Evolutionary conservation across 1,140 invertebrate genomes (phyloP).

Genomic region (Spodoptera frugiperda): DNA sequence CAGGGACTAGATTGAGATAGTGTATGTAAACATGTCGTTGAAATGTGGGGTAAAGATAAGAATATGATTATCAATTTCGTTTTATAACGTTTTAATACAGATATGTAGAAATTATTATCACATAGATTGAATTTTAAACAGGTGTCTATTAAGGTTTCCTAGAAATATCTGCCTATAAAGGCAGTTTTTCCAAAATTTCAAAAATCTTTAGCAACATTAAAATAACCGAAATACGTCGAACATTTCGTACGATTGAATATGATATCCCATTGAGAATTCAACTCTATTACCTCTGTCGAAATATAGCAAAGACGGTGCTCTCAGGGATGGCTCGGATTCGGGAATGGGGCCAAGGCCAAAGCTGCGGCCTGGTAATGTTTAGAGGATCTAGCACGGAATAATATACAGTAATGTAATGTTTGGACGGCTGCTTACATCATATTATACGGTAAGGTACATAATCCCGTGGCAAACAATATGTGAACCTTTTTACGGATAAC

Average conservation of each 20-base stretch:
- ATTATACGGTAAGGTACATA: conserved; percentile 13
- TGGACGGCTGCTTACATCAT: conserved; percentile 27
- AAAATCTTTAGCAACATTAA: background rate
- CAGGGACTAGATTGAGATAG: conserved; percentile 3
- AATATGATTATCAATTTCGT: background rate
- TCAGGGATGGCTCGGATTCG: conserved; percentile 27
- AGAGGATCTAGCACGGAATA: conserved; percentile 28
- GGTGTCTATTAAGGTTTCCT: no score
- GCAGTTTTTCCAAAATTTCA: no score
- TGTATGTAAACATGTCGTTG: background rate
- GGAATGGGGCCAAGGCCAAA: conserved; percentile 44
- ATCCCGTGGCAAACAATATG: conserved; percentile 12
- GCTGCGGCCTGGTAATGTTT: conserved; percentile 17
- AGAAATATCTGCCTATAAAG: no score
- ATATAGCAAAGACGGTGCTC: conserved; percentile 24
- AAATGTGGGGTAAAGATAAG: conserved; percentile 24
- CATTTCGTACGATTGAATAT: background rate
- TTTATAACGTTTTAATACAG: no score
- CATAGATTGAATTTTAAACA: no score
- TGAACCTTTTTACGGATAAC: conserved; percentile 9
- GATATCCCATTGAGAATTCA: conserved; percentile 29
- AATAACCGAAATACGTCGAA: background rate
- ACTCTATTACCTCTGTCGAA: conserved; percentile 26
- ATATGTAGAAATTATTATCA: no score
- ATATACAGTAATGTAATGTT: conserved; percentile 29